phyloP scores from a whole-genome alignment of 2,113 vertebrate genomes.

The Manacus vitellinus region DNA sequence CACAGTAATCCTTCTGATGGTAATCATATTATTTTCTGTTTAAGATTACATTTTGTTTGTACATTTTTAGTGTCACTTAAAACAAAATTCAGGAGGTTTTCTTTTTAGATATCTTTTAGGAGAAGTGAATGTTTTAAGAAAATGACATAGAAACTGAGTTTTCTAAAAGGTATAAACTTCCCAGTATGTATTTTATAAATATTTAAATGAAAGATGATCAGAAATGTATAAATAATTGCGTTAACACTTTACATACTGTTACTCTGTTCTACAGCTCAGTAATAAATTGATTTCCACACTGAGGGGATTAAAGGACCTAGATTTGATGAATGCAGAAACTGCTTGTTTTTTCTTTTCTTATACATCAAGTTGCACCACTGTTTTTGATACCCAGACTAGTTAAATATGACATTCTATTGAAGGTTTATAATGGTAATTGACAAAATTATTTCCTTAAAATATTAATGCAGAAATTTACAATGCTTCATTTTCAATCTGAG shows the following conservation, averaged over 20 bases:
- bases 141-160: slow-evolving; percentile 50
- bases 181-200: slow-evolving; percentile 61
- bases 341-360: neutral
- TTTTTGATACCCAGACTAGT: neutral
- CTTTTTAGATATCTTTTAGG: slow-evolving; percentile 54
- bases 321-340: slow-evolving; percentile 18
- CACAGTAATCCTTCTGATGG: slow-evolving; percentile 62
- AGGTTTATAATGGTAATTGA: neutral
- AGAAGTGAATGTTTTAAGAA: slow-evolving; percentile 61
- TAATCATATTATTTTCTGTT: slow-evolving; percentile 68
- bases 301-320: slow-evolving; percentile 46
- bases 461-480: slow-evolving; percentile 35
- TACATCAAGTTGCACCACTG: neutral
- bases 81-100: slow-evolving; percentile 63
- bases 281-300: slow-evolving; percentile 31
- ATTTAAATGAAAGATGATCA: slow-evolving; percentile 63
- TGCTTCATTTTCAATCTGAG: slow-evolving; percentile 55
- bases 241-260: slow-evolving; percentile 38
- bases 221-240: slow-evolving; percentile 59
- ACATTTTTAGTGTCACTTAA: slow-evolving; percentile 65
- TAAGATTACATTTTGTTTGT: slow-evolving; percentile 71
- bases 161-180: slow-evolving; percentile 45
- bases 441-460: slow-evolving; percentile 18
- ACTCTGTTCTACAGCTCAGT: neutral
- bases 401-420: neutral